A percentile compares a stretch with the other conserved stretches of the same genome.
These are phyloP conservation scores for Sebastes cheni DNA, from an alignment of 2,797 vertebrate genomes.

Conservation along the genomic window DNA sequence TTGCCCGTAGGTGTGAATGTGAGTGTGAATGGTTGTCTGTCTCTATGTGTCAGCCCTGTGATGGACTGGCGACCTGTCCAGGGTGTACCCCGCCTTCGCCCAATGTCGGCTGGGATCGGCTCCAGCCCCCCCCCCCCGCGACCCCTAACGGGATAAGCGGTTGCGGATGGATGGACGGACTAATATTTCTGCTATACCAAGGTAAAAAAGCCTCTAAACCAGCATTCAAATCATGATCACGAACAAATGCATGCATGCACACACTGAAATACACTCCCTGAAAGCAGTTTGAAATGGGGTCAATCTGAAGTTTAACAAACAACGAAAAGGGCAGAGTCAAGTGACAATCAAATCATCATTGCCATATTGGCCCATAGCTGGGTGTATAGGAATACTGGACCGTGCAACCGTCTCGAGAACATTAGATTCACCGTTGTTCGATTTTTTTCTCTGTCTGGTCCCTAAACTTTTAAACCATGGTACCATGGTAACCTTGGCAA, in stretches of 20 bases:
- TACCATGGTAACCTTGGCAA: not conserved
- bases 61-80: too few species aligned
- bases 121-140: too few species aligned
- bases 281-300: not conserved
- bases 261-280: not conserved
- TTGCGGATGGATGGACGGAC: too few species aligned
- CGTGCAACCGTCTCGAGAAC: not conserved
- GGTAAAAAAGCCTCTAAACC: not conserved
- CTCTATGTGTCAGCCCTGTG: too few species aligned
- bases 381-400: not conserved
- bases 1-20: too few species aligned
- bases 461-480: not conserved
- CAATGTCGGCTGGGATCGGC: too few species aligned
- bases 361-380: not conserved
- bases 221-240: not conserved
- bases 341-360: not conserved
- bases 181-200: not conserved
- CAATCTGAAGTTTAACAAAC: not conserved
- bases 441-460: not conserved
- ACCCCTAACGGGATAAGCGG: too few species aligned
- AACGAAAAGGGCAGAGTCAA: not conserved
- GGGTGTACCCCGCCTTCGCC: too few species aligned
- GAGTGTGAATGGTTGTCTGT: too few species aligned
- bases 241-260: not conserved
- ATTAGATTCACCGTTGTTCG: not conserved